These are phyloP conservation scores for Rhopalosiphum maidis DNA, from an alignment of 1,140 invertebrate species.

Conservation along the genomic window DNA sequence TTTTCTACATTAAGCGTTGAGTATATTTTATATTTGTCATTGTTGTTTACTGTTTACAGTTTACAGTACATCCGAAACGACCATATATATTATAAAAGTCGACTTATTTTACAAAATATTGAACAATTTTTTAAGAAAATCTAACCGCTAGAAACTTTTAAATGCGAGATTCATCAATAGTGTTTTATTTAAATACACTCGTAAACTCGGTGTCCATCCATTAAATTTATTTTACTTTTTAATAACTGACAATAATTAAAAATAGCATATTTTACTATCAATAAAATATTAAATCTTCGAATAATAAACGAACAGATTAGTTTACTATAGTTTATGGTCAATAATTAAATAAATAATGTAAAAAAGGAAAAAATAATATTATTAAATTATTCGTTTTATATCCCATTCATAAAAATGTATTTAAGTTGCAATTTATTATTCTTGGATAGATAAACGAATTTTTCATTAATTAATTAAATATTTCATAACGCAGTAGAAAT, in stretches of 20 bases:
- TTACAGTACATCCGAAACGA: neutral
- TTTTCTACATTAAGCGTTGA: neutral
- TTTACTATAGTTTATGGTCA: neutral
- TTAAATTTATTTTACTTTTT: neutral
- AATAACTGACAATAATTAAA: neutral
- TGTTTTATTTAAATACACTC: neutral
- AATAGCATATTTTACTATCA: constrained; percentile 2
- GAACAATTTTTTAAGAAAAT: neutral
- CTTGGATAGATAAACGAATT: neutral
- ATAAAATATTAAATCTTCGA: neutral
- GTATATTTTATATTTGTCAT: neutral
- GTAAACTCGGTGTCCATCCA: neutral
- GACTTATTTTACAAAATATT: neutral
- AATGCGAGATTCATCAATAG: neutral
- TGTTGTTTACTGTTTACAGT: neutral
- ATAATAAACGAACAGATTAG: neutral
- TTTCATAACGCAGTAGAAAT: neutral
- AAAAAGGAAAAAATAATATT: neutral
- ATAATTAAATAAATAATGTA: neutral
- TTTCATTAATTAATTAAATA: constrained; percentile 20
- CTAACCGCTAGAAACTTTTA: neutral
- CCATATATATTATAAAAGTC: neutral
- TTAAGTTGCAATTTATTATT: neutral
- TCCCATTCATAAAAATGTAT: neutral
- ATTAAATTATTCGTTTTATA: neutral